Conservation (phyloP, 1,140 invertebrate genomes). For the Drosophila pseudoobscura region DNA sequence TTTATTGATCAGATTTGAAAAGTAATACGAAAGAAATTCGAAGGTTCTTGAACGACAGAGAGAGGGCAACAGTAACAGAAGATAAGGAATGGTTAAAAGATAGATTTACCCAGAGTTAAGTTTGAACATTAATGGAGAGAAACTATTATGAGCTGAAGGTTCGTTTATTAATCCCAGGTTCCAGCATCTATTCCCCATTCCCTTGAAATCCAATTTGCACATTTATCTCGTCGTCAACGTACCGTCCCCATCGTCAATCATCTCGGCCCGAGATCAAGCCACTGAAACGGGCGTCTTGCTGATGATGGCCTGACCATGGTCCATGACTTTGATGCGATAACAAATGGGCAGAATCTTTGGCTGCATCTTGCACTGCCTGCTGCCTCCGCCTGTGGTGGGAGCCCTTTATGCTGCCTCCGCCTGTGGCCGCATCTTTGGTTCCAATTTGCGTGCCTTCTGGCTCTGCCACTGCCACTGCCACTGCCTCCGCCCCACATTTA, state of each 20-base stretch:
- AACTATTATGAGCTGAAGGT: too few species aligned
- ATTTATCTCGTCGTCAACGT: conserved; percentile 35
- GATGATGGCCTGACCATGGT: conserved; percentile 58
- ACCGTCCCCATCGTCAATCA: conserved; percentile 42
- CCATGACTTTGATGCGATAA: conserved; percentile 55
- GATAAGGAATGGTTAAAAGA: too few species aligned
- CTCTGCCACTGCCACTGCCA: too few species aligned
- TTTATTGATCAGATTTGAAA: conserved; percentile 13
- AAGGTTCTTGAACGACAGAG: too few species aligned
- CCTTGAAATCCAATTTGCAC: conserved; percentile 17
- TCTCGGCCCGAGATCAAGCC: conserved; percentile 24
- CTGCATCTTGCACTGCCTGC: conserved; percentile 14
- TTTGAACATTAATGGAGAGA: too few species aligned
- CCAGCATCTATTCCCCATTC: too few species aligned
- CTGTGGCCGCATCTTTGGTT: too few species aligned
- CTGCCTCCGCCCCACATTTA: too few species aligned
- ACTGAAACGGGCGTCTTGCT: conserved; percentile 40
- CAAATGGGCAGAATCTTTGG: conserved; percentile 60
- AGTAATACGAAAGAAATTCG: background rate
- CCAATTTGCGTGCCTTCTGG: too few species aligned
- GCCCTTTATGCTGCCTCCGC: conserved; percentile 4
- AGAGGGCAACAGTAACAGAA: too few species aligned
- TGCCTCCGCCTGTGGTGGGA: conserved; percentile 12
- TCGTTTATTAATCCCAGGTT: too few species aligned
- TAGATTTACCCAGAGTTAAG: too few species aligned